These are phyloP conservation scores for Tenthredo mesomela DNA, from an alignment of 2,888 invertebrate species.

Conservation along the genomic window DNA sequence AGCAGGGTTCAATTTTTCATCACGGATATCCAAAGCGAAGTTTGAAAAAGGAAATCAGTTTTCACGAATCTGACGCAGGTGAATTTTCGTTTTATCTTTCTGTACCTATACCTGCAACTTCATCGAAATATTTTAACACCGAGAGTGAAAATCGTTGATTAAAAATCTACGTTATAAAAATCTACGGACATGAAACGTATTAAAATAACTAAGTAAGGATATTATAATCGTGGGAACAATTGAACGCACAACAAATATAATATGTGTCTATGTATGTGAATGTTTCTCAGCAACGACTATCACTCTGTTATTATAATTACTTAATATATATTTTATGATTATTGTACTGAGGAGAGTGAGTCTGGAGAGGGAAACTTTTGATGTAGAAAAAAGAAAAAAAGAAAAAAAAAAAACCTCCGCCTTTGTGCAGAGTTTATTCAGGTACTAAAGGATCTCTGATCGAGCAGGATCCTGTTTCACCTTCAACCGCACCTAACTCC, in stretches of 20 bases:
- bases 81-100: background rate
- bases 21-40: background rate
- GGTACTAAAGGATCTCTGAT: background rate
- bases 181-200: background rate
- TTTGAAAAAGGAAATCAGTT: background rate
- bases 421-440: slow-evolving; percentile 18
- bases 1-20: slow-evolving; percentile 33
- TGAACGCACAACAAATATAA: background rate
- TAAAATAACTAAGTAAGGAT: background rate
- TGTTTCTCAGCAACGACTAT: background rate
- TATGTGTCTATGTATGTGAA: background rate
- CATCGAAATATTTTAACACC: background rate
- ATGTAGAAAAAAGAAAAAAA: background rate
- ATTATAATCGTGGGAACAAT: background rate
- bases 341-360: background rate
- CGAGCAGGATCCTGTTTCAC: slow-evolving; percentile 35
- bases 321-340: background rate
- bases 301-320: background rate
- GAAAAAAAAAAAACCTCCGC: background rate
- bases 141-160: background rate
- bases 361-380: background rate
- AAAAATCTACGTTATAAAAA: background rate
- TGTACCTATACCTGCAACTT: background rate
- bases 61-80: background rate
- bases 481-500: background rate